Base-by-base conservation (phyloP, 1,140 invertebrate genomes). In the Lordiphosa collinella region DNA sequence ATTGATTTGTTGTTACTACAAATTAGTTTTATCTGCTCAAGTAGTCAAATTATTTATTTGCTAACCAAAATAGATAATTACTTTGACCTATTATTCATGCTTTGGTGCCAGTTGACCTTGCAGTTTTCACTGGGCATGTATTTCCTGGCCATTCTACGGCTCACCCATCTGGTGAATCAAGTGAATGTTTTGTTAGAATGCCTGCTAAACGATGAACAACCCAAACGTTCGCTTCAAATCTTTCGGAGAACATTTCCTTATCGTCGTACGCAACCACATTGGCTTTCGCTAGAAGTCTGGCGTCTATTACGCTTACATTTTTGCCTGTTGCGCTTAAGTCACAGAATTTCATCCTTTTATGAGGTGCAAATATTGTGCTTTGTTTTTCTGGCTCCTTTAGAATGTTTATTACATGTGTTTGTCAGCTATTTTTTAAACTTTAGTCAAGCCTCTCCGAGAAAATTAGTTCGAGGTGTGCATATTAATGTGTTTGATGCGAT, bases 251-350 rank as follows among this genome's bases (percentile, higher is more conserved):
- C 34, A 5, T 8, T 43, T 9, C 34, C 84, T 2, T 53, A 47
- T n/a, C 12, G n/a, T n/a, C n/a, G 22, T 1, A 31, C 14, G 0
- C 78, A 64, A 5, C 72, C 72, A 31, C 46, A 61, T 22, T 84
- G 71, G 78, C 40, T 82, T 5, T 49, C 67, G 8, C 8, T 48
- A 14, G 72, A 82, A n/a, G 12, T 82, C 32, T 76, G 72, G 59
- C 68, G 54, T 6, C 16, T 76, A 8, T 34, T 66, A 11, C 48
- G 64, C 0, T 11, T 82, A 0, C 63, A 76, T 2, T 13, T 38
- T 8, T 38, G 49, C 2, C 22, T 82, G n/a, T 12, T 64, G 59
- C 40, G 38, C 13, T 43, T 82, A 0, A 48, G 57, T 12, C 41
- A 46, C 0, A 13, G 14, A 0, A 61, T 84, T 0, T 48, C 36